These are phyloP conservation scores for Gymnorhina tibicen DNA, from an alignment of 2,113 vertebrate species.

Conservation along the genomic window DNA sequence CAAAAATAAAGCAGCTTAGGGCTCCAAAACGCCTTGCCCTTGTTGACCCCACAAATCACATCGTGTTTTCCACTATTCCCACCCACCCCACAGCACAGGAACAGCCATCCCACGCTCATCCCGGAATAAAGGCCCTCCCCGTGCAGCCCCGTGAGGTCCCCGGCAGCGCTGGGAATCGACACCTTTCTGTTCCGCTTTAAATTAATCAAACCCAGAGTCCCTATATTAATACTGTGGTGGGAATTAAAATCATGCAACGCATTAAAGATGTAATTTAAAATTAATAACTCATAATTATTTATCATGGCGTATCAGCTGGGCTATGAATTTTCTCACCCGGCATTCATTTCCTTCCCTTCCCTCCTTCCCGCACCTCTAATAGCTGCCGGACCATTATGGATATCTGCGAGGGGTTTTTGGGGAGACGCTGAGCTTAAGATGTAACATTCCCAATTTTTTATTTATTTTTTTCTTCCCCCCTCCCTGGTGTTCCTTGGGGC, in stretches of 20 bases:
- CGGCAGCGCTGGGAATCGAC: constrained; percentile 61
- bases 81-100: accelerated
- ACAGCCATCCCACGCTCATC: accelerated
- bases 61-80: accelerated
- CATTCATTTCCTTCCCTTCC: constrained; percentile 53
- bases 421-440: constrained; percentile 51
- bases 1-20: accelerated
- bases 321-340: constrained; percentile 77
- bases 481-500: background rate
- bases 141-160: constrained; percentile 51
- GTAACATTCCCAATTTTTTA: constrained; percentile 28
- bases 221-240: constrained; percentile 79
- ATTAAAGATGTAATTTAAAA: constrained; percentile 88
- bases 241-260: constrained; percentile 84
- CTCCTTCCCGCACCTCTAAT: constrained; percentile 59
- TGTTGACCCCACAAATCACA: accelerated
- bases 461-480: background rate
- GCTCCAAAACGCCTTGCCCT: accelerated
- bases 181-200: constrained; percentile 76
- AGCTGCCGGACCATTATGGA: constrained; percentile 59
- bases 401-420: constrained; percentile 12
- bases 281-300: constrained; percentile 89
- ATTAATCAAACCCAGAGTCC: constrained; percentile 79
- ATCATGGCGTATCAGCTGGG: constrained; percentile 80
- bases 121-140: background rate